A percentile compares a stretch with the other conserved stretches of the same genome.
These are phyloP conservation scores for Typhlichthys eigenmanni DNA, from an alignment of 2,797 vertebrate species.

Conservation along the genomic window DNA sequence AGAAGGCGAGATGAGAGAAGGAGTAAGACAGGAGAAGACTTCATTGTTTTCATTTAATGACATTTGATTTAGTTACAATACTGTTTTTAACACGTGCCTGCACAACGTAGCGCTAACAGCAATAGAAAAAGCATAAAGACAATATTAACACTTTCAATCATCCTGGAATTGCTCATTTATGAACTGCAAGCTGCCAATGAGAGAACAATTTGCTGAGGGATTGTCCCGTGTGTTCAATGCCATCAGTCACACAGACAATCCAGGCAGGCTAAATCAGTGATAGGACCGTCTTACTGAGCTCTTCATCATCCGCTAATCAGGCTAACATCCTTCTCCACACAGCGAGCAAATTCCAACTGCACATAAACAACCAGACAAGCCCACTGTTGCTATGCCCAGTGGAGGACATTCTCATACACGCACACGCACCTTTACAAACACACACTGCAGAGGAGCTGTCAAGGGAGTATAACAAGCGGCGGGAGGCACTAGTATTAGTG, in stretches of 20 bases:
- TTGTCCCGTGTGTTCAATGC: slow-evolving; percentile 47
- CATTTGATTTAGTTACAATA: too few species aligned
- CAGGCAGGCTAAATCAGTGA: slow-evolving; percentile 66
- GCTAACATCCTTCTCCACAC: slow-evolving; percentile 62
- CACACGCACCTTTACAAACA: not conserved
- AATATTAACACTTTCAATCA: not conserved
- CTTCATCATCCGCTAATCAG: slow-evolving; percentile 70
- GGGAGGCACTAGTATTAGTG: slow-evolving; percentile 26
- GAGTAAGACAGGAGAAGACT: slow-evolving; percentile 24
- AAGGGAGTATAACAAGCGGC: not conserved
- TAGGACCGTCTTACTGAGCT: slow-evolving; percentile 68
- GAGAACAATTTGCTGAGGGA: slow-evolving; percentile 58
- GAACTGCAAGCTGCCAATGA: slow-evolving; percentile 59
- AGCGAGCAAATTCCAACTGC: slow-evolving; percentile 2
- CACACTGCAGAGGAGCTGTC: not conserved
- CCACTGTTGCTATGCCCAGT: not conserved
- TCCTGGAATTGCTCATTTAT: slow-evolving; percentile 38
- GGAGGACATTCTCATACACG: slow-evolving; percentile 2
- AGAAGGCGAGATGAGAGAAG: slow-evolving; percentile 12
- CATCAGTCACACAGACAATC: slow-evolving; percentile 65
- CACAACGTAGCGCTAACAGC: too few species aligned
- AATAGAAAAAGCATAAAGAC: too few species aligned
- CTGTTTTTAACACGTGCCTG: too few species aligned
- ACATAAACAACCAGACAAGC: slow-evolving; percentile 13
- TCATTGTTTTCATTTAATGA: too few species aligned